phyloP scores from a whole-genome alignment of 2,888 invertebrate genomes.

The Mamestra brassicae region DNA sequence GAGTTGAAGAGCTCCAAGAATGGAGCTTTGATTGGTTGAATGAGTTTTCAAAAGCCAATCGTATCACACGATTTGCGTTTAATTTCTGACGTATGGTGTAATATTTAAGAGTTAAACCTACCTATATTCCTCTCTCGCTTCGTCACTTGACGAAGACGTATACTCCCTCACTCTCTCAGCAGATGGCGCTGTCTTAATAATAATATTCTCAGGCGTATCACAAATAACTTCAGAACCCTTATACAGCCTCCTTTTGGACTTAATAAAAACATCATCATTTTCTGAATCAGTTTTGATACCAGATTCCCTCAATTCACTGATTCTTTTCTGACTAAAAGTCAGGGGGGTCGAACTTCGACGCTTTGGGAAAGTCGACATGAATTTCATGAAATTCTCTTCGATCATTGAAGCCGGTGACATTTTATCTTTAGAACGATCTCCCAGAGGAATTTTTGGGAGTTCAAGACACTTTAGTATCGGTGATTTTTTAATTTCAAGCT shows the following conservation, averaged over 20 bases:
- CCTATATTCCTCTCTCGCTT: constrained; percentile 62
- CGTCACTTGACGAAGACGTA: constrained; percentile 80
- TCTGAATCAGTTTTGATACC: constrained; percentile 84
- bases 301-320: constrained; percentile 76
- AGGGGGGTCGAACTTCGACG: constrained; percentile 83
- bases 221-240: constrained; percentile 76
- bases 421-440: constrained; percentile 65
- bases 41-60: too few relatives aligned
- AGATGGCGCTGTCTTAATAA: constrained; percentile 87
- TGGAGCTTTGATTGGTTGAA: too few relatives aligned
- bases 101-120: constrained; percentile 46
- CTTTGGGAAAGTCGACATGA: constrained; percentile 77
- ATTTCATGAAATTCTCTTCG: constrained; percentile 78
- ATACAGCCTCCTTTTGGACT: constrained; percentile 49
- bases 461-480: constrained; percentile 80
- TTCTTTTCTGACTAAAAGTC: constrained; percentile 72
- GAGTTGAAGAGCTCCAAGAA: too few relatives aligned
- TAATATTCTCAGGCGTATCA: constrained; percentile 80
- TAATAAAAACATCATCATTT: constrained; percentile 76
- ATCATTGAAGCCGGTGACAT: constrained; percentile 65
- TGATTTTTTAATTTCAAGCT: constrained; percentile 72
- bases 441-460: constrained; percentile 73
- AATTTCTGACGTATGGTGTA: too few relatives aligned
- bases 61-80: too few relatives aligned
- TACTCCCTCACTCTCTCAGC: constrained; percentile 78